A percentile compares a stretch with the other conserved stretches of the same genome.
Evolutionary conservation across 1,140 invertebrate species (phyloP).

Genomic region (Diprion similis): DNA sequence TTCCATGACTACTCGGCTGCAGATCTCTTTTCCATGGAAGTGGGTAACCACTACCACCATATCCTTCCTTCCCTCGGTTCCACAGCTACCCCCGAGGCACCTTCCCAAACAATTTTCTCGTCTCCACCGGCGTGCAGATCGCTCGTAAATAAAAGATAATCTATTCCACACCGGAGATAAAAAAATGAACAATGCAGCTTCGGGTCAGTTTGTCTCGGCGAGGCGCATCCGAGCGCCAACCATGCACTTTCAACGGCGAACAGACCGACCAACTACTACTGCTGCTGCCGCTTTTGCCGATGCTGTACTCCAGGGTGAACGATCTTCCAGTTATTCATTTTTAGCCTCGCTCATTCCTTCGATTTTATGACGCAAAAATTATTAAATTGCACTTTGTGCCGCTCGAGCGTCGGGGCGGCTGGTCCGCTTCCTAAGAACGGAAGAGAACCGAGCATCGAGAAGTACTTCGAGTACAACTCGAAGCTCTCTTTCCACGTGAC

Average conservation of each 20-base stretch:
- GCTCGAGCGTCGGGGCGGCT: slow-evolving; percentile 15
- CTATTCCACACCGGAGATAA: slow-evolving; percentile 63
- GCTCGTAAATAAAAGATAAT: slow-evolving; percentile 63
- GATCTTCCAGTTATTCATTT: slow-evolving; percentile 57
- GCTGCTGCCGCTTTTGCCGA: slow-evolving; percentile 7
- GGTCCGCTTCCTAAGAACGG: background rate
- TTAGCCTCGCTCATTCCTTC: slow-evolving; percentile 58
- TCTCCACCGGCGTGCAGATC: slow-evolving; percentile 44
- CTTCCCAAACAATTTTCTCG: slow-evolving; percentile 60
- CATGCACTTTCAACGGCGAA: background rate
- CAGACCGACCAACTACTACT: background rate
- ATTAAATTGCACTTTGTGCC: slow-evolving; percentile 59
- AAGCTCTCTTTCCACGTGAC: too few species aligned
- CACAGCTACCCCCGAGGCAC: background rate
- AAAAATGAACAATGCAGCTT: slow-evolving; percentile 21
- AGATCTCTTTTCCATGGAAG: too few species aligned
- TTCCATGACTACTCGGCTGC: too few species aligned
- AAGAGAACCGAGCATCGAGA: background rate
- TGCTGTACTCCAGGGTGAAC: slow-evolving; percentile 40
- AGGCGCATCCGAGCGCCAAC: slow-evolving; percentile 25
- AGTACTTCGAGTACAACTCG: too few species aligned
- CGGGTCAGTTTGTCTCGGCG: background rate
- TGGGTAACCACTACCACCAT: too few species aligned
- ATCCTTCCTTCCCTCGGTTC: too few species aligned
- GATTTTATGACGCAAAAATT: slow-evolving; percentile 62